Evolutionary conservation across 2,113 vertebrate species (phyloP), one percentile per base, ranked within the genome.

Genomic region (Nymphicus hollandicus): DNA sequence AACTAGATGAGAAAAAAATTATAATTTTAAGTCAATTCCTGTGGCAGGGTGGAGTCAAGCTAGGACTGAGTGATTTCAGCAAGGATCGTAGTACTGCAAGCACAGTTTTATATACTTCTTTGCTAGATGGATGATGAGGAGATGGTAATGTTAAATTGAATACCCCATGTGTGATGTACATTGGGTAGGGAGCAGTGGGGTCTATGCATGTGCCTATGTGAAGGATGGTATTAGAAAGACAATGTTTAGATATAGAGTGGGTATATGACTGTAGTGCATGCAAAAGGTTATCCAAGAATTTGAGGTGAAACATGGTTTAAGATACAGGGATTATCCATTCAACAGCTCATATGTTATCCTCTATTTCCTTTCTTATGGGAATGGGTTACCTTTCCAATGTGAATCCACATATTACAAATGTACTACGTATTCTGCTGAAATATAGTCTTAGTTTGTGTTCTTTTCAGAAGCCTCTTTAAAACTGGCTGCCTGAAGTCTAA

Each of bases 141-240:
- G 69, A n/a, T 37, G 22, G 6, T 46, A 33, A 65, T 10, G 19
- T 37, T 77, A 44, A 33, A 10, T 3, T 28, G 33, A 56, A 46
- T 16, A 70, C 8, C 18, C 22, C 47, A 12, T 43, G 37, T n/a
- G 39, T 3, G 1, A 60, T 15, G 19, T 39, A 9, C 17, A 17
- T 9, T 50, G 19, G 8, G 7, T 52, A 41, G 41, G 41, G n/a
- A 84, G 37, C 1, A 3, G 23, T 19, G 56, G 28, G 18, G 41
- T 41, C 25, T 50, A 39, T 7, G 14, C 8, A 4, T 0, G 1
- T 64, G 65, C 43, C 47, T 79, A 2, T 0, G 0, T 33, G 55
- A 86, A 78, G 17, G 37, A 39, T 77, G 35, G 18, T 14, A 35
- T 24, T 58, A 76, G 58, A 89, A 94, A 64, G 25, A 39, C 0